Evolutionary conservation across 2,797 vertebrate species (phyloP).

Genomic region (Enteromius paludinosus): DNA sequence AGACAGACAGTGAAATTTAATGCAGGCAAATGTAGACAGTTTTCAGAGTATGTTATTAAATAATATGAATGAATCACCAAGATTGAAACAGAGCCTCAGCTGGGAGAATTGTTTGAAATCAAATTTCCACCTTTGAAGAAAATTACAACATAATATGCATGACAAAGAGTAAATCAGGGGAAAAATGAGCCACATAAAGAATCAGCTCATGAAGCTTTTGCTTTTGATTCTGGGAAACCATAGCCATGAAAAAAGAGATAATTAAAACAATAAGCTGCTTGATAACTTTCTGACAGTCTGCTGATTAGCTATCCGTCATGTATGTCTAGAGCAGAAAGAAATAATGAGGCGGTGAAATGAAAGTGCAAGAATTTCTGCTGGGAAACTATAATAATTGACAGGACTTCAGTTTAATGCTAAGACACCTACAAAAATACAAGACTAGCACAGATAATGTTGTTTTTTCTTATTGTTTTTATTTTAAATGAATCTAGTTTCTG

Average conservation of each 20-base stretch:
- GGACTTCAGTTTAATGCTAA: conserved; percentile 4
- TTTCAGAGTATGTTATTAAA: conserved; percentile 18
- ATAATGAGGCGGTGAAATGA: conserved; percentile 21
- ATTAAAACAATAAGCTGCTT: conserved; percentile 33
- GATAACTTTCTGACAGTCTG: conserved; percentile 27
- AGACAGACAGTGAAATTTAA: conserved; percentile 6
- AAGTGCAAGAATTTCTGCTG: background rate
- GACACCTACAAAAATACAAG: background rate
- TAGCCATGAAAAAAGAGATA: conserved; percentile 37
- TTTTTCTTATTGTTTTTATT: background rate
- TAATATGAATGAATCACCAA: background rate
- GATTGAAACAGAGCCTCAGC: conserved; percentile 38
- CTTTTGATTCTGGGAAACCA: conserved; percentile 13
- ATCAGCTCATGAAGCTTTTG: conserved; percentile 29
- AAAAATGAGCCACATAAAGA: conserved; percentile 19
- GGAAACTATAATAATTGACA: conserved; percentile 30
- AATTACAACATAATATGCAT: conserved; percentile 46
- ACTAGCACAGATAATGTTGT: background rate
- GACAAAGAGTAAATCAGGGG: conserved; percentile 44
- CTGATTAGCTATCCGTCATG: conserved; percentile 11
- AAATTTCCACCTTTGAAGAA: conserved; percentile 35
- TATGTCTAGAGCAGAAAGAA: background rate
- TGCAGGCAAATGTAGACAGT: conserved; percentile 13
- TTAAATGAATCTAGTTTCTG: background rate
- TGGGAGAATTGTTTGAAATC: conserved; percentile 41